Evolutionary conservation across 2,888 invertebrate species (phyloP).

Genomic region (Strigamia maritima): DNA sequence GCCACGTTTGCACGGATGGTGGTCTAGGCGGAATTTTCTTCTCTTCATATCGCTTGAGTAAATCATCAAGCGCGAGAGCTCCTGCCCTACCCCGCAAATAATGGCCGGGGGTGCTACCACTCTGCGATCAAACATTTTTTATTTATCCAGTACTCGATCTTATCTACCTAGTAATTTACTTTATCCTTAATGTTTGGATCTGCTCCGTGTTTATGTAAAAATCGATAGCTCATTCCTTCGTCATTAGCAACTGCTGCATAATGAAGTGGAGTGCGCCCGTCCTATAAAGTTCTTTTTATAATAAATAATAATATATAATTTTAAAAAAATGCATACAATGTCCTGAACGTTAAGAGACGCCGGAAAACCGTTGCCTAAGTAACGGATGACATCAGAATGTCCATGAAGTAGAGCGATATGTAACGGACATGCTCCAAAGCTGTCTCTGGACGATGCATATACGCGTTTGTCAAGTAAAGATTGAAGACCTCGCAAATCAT

Average conservation of each 20-base stretch:
- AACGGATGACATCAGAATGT: constrained; percentile 45
- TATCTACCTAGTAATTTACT: constrained; percentile 58
- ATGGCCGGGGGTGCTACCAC: constrained; percentile 74
- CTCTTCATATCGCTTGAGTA: constrained; percentile 54
- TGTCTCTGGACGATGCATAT: constrained; percentile 47
- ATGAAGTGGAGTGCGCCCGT: constrained; percentile 55
- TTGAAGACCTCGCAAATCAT: constrained; percentile 78
- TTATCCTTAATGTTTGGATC: constrained; percentile 78
- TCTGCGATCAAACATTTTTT: constrained; percentile 55
- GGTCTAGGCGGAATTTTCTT: constrained; percentile 42
- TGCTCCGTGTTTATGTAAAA: constrained; percentile 79
- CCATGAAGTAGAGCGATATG: constrained; percentile 47
- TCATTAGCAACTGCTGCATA: constrained; percentile 59
- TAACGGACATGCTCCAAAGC: constrained; percentile 46
- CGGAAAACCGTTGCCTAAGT: constrained; percentile 49
- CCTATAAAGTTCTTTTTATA: constrained; percentile 44
- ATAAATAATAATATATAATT: not conserved
- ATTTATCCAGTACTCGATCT: not conserved
- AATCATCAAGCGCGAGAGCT: constrained; percentile 66
- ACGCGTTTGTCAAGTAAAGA: constrained; percentile 75
- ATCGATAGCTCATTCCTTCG: constrained; percentile 81
- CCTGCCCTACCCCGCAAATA: constrained; percentile 67
- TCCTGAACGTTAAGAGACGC: constrained; percentile 52
- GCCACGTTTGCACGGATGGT: constrained; percentile 43
- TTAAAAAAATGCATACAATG: constrained; percentile 46